Evolutionary conservation across 92 coral and sea anemone genomes (phyloP), one percentile per base, ranked within the genome.

Genomic region (Epizoanthus ramosus): DNA sequence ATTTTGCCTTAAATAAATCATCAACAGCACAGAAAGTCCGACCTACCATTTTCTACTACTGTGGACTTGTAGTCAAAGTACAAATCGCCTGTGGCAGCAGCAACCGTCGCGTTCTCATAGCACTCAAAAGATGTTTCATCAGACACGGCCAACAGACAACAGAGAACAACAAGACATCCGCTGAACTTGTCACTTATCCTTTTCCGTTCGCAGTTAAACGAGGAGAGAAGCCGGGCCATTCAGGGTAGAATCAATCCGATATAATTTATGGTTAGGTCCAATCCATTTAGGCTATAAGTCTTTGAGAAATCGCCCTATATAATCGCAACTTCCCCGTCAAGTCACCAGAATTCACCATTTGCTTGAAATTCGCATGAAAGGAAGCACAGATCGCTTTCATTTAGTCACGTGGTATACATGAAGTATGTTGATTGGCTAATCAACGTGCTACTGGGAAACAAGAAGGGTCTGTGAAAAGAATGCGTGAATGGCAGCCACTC

Each of bases 41-140:
- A 90, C 99, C 67, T 57, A 97, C 99, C 99, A 87, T 97, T 93
- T 79, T 92, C 99, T 50, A 97, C 97, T 74, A 94, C 86, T 35
- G 95, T 90, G 12, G 99, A 85, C 86, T 90, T 90, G 68, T 92
- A 97, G 75, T 97, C 97, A 79, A 92, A 94, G 76, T 87, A 87
- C 13, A 92, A 79, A 33, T 87, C 89, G 56, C 65, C 89, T 17
- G 85, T 57, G 57, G 82, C 61, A n/a, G 89, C 64, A 56, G 88
- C 83, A 59, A 72, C 65, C 8, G 97, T 82, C 28, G 97, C 67
- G 72, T 91, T 93, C 18, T 87, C 81, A 28, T 73, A 61, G 82
- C 98, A 93, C 25, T 85, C 89, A 60, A 83, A 71, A 23, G 88
- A 69, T 35, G 87, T 73, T 76, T 86, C 87, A 59, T 83, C 91